Evolutionary conservation across 2,797 vertebrate genomes (phyloP).

Genomic region (Capromys pilorides): DNA sequence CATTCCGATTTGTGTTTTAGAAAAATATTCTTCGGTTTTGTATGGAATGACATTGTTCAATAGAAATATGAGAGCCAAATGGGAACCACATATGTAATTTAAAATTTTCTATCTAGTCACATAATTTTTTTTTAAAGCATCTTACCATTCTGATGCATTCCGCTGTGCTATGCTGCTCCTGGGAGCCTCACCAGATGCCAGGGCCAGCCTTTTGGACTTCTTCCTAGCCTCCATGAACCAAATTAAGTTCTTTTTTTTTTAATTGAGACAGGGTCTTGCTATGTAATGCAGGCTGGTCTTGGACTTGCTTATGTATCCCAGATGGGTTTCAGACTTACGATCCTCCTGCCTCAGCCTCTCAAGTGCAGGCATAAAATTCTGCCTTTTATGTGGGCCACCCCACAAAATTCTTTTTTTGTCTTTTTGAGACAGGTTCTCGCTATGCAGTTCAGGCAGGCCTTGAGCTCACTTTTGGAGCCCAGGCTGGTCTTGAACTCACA

Average conservation of each 20-base stretch:
- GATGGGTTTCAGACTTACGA: background rate
- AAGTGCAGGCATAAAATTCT: background rate
- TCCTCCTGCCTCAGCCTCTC: background rate
- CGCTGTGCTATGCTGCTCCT: background rate
- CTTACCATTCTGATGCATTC: background rate
- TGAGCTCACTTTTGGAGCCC: too few species aligned
- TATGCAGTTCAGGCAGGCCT: too few species aligned
- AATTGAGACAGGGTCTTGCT: background rate
- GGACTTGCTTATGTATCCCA: background rate
- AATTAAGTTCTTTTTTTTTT: background rate
- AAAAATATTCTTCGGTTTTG: background rate
- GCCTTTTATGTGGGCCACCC: too few species aligned
- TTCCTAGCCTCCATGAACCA: background rate
- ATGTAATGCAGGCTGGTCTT: background rate
- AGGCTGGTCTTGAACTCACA: too few species aligned
- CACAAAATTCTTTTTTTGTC: background rate
- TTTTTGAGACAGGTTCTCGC: too few species aligned
- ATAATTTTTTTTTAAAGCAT: background rate
- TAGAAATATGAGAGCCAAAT: background rate
- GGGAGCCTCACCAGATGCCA: background rate
- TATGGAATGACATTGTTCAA: background rate
- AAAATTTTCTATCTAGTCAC: conserved; percentile 34
- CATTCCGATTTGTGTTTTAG: conserved; percentile 14
- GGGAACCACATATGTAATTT: background rate
- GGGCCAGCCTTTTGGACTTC: background rate